Evolutionary conservation across 2,888 invertebrate species (phyloP).

Genomic region (Slavum lentiscoides): DNA sequence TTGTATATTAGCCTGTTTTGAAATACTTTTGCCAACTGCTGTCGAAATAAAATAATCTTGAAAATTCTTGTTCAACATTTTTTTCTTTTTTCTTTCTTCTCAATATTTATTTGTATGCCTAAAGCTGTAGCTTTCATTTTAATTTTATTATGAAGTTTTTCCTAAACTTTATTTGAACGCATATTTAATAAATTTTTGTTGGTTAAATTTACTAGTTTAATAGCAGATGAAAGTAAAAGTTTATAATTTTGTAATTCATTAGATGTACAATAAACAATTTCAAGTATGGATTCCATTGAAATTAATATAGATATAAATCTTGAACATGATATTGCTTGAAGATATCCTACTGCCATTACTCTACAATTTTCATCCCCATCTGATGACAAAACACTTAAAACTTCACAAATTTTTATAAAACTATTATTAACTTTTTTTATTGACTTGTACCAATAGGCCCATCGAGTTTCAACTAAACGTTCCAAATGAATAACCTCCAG

Average conservation of each 20-base stretch:
- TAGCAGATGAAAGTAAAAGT: not conserved
- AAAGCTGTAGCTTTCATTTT: not conserved
- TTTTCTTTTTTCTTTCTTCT: not conserved
- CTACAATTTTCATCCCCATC: not conserved
- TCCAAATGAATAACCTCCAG: not conserved
- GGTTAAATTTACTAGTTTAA: not conserved
- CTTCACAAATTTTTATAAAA: not conserved
- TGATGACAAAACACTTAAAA: not conserved
- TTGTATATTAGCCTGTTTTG: constrained; percentile 2
- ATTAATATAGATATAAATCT: not conserved
- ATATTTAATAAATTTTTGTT: not conserved
- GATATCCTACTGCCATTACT: not conserved
- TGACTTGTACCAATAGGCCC: constrained; percentile 3
- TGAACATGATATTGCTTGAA: not conserved
- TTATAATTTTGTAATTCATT: constrained; percentile 3
- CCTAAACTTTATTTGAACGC: not conserved
- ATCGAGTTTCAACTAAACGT: constrained; percentile 3
- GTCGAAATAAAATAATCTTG: constrained; percentile 6
- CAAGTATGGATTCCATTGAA: not conserved
- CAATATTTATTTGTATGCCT: too few relatives aligned
- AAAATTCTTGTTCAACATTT: not conserved
- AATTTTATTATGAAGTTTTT: not conserved
- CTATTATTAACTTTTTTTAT: not conserved
- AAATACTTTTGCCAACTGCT: constrained; percentile 1
- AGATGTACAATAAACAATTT: not conserved